A percentile compares a stretch with the other conserved stretches of the same genome.
Conservation (phyloP, 2,113 vertebrate genomes). For the Machaerirhynchus nigripectus region DNA sequence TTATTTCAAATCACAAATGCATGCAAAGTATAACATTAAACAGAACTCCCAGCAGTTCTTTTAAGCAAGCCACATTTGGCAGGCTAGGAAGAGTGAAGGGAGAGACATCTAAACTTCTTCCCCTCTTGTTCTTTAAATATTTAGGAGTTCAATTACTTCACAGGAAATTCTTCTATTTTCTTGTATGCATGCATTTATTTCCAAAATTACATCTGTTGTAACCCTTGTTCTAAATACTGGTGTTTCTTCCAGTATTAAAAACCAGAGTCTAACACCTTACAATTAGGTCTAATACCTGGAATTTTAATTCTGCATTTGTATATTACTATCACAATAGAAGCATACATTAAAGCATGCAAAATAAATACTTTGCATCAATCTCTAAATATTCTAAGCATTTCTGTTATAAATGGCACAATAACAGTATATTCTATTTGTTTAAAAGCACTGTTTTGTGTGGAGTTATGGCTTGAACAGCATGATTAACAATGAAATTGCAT, state of each 20-base stretch:
- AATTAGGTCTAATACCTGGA: neutral
- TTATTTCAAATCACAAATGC: conserved; percentile 82
- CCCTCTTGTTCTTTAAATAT: neutral
- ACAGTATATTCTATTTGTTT: conserved; percentile 47
- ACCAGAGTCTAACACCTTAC: neutral
- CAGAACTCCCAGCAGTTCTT: conserved; percentile 43
- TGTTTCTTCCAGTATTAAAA: neutral
- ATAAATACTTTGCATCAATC: neutral
- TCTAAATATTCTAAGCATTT: conserved; percentile 14
- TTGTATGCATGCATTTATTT: neutral
- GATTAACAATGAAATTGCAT: conserved; percentile 50
- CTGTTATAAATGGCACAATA: conserved; percentile 41
- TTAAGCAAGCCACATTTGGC: conserved; percentile 44
- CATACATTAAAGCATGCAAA: neutral
- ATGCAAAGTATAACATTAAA: conserved; percentile 82
- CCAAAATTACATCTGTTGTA: neutral
- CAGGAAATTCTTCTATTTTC: neutral
- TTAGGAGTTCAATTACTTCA: neutral
- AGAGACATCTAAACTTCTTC: neutral
- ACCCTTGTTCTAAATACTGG: neutral
- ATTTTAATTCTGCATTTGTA: neutral
- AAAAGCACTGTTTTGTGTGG: conserved; percentile 32
- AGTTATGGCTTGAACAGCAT: conserved; percentile 28
- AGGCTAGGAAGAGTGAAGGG: neutral
- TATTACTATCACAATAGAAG: neutral